A percentile compares a stretch with the other conserved stretches of the same genome.
phyloP scores from a whole-genome alignment of 2,888 invertebrate species.

The Epinotia brunnichana region DNA sequence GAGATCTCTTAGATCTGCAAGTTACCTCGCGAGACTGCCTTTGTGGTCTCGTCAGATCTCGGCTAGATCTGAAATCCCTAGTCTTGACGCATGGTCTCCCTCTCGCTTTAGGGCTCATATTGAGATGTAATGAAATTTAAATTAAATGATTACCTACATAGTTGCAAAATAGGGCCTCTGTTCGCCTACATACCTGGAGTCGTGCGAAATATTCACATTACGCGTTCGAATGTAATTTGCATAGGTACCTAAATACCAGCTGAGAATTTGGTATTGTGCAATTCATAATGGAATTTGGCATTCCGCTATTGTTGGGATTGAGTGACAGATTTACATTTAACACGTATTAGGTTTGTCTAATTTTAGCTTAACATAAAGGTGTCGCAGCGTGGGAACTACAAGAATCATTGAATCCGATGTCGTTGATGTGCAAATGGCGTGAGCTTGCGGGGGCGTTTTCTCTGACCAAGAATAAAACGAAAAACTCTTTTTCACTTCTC shows the following conservation, averaged over 20 bases:
- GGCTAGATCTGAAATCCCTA: too few species aligned
- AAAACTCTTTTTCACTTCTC: too few species aligned
- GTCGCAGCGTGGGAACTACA: too few species aligned
- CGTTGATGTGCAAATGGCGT: too few species aligned
- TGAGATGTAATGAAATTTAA: background rate
- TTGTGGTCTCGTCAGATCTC: too few species aligned
- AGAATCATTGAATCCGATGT: too few species aligned
- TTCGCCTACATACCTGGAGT: constrained; percentile 30
- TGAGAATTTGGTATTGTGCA: constrained; percentile 22
- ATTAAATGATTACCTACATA: background rate
- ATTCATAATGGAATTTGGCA: background rate
- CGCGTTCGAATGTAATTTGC: constrained; percentile 26
- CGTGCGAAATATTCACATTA: constrained; percentile 37
- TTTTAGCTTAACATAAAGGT: too few species aligned
- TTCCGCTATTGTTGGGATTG: background rate
- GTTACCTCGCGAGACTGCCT: too few species aligned
- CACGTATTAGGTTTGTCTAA: background rate
- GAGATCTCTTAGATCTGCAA: too few species aligned
- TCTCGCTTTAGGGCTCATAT: background rate
- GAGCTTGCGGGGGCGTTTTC: too few species aligned
- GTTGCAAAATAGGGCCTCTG: background rate
- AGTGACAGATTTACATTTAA: background rate
- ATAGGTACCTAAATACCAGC: constrained; percentile 16
- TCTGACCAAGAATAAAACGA: too few species aligned
- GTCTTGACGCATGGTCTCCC: too few species aligned